Evolutionary conservation across 2,113 vertebrate genomes (phyloP).

Genomic region (Toxotes jaculatrix): DNA sequence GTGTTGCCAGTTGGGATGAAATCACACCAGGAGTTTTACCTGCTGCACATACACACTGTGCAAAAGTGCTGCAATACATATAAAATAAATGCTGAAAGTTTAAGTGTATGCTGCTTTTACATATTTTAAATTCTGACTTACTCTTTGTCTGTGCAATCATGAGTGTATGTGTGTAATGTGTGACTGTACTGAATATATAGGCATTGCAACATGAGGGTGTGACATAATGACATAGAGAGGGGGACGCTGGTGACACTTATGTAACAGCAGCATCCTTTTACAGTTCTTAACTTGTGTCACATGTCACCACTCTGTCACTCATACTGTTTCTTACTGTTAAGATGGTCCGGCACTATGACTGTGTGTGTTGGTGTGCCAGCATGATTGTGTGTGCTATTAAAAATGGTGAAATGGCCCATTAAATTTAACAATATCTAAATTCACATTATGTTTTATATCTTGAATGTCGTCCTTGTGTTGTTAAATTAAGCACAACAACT

Average conservation of each 20-base stretch:
- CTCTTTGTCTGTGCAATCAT: background rate
- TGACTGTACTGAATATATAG: background rate
- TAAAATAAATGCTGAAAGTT: background rate
- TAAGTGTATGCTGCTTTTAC: background rate
- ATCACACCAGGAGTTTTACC: background rate
- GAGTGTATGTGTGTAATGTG: background rate
- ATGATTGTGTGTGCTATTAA: background rate
- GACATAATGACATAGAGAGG: background rate
- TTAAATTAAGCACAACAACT: background rate
- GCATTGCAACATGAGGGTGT: constrained; percentile 5
- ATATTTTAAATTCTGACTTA: too few relatives aligned
- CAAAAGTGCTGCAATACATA: background rate
- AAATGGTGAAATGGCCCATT: too few relatives aligned
- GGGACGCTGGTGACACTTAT: background rate
- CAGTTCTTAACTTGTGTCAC: constrained; percentile 5
- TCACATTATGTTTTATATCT: background rate
- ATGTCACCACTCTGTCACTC: background rate
- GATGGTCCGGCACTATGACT: background rate
- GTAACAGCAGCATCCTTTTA: constrained; percentile 6
- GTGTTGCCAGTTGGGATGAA: background rate
- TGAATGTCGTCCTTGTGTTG: background rate
- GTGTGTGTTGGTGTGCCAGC: background rate
- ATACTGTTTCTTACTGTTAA: background rate
- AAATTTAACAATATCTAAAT: background rate
- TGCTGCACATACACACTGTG: background rate